Percentiles rank a stretch among this genome's conserved stretches.
Evolutionary conservation across 2,113 vertebrate genomes (phyloP).

Genomic region (Microcebus griseorufus): DNA sequence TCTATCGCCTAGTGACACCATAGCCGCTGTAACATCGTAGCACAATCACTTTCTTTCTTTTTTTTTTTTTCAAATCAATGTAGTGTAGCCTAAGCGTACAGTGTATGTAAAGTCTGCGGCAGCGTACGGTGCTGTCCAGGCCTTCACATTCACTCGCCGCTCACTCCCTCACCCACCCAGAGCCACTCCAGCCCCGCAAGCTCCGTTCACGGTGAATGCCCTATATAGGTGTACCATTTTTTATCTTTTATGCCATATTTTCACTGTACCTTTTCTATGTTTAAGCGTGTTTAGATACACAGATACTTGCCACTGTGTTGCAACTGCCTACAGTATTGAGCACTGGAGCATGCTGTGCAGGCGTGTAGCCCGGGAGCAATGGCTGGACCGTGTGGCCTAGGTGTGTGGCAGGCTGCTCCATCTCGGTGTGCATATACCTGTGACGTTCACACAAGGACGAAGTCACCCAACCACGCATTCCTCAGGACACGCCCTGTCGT

Average conservation of each 20-base stretch:
- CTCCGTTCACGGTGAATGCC: background rate
- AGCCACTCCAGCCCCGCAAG: background rate
- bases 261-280: background rate
- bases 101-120: background rate
- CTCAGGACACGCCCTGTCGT: background rate
- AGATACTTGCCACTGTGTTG: background rate
- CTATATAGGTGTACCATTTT: background rate
- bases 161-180: background rate
- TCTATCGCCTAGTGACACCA: background rate
- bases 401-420: background rate
- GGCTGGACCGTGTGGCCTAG: rapidly evolving
- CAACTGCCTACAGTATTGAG: background rate
- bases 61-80: background rate
- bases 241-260: background rate
- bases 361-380: background rate
- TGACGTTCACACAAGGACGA: background rate
- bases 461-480: background rate
- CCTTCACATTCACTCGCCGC: background rate
- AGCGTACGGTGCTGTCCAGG: background rate
- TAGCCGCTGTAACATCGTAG: background rate
- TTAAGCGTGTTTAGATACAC: background rate
- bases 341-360: background rate
- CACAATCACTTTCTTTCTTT: background rate
- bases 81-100: background rate
- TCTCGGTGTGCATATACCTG: background rate